Evolutionary conservation across 2,888 invertebrate genomes (phyloP).

Genomic region (Heteromurus nitidus): DNA sequence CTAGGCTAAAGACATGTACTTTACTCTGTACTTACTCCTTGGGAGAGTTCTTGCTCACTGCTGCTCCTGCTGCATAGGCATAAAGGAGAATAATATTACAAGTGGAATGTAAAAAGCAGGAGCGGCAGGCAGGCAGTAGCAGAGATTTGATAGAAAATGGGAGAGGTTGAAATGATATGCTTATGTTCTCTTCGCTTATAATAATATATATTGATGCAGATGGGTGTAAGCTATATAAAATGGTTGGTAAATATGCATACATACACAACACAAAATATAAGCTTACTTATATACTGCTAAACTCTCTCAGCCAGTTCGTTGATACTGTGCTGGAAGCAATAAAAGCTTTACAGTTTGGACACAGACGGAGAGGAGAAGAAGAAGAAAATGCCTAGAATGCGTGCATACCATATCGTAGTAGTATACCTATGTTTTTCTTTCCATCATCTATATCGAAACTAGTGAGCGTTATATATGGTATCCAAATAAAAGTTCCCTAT

Average conservation of each 20-base stretch:
- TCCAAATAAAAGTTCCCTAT: conserved; percentile 36
- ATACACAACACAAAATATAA: too few relatives aligned
- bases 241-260: too few relatives aligned
- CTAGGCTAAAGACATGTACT: not conserved
- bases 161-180: conserved; percentile 52
- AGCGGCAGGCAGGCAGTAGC: conserved; percentile 41
- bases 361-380: conserved; percentile 9
- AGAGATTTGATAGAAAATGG: conserved; percentile 55
- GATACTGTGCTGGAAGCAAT: conserved; percentile 48
- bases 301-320: conserved; percentile 31
- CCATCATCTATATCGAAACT: not conserved
- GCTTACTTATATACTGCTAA: conserved; percentile 13
- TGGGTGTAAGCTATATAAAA: too few relatives aligned
- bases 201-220: not conserved
- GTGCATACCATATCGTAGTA: too few relatives aligned
- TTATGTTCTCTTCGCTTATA: conserved; percentile 25
- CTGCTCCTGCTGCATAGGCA: not conserved
- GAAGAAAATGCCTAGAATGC: conserved; percentile 13
- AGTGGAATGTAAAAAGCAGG: conserved; percentile 32
- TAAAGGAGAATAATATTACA: conserved; percentile 13
- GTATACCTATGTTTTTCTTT: not conserved
- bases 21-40: too few relatives aligned
- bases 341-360: conserved; percentile 36
- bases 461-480: not conserved
- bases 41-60: too few relatives aligned